Conservation (phyloP, 2,113 vertebrate genomes). For the Nesoenas mayeri region DNA sequence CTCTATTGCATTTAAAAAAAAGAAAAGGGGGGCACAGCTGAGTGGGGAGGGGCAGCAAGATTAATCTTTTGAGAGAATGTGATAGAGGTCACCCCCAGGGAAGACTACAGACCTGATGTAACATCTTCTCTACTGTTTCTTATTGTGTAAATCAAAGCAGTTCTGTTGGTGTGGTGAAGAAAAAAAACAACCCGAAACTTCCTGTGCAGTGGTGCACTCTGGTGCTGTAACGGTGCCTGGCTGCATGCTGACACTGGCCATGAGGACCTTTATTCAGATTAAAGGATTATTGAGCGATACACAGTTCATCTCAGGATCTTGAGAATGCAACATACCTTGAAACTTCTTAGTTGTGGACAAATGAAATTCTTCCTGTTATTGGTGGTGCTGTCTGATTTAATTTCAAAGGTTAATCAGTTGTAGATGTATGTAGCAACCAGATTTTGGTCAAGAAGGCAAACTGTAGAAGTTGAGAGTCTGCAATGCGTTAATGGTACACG, state of each 20-base stretch:
- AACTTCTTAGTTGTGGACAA: neutral
- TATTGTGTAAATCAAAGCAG: neutral
- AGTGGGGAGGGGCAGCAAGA: neutral
- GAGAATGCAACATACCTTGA: neutral
- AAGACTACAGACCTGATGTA: neutral
- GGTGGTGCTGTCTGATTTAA: neutral
- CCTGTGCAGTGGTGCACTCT: neutral
- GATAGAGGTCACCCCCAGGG: neutral
- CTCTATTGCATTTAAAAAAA: neutral
- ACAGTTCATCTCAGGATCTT: neutral
- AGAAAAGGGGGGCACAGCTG: fast-evolving
- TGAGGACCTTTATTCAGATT: neutral
- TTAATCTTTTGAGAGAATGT: neutral
- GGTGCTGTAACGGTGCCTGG: neutral
- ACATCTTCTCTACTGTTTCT: neutral
- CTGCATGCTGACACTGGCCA: fast-evolving
- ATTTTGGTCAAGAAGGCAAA: neutral
- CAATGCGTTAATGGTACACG: neutral
- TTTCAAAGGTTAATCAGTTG: neutral
- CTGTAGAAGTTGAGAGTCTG: neutral
- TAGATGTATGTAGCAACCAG: neutral
- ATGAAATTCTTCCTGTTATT: neutral
- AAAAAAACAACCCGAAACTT: neutral
- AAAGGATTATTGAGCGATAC: neutral
- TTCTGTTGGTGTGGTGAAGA: neutral